Evolutionary conservation across 2,797 vertebrate genomes (phyloP), one percentile per base, ranked within the genome.

Genomic region (Neostethus bicornis): DNA sequence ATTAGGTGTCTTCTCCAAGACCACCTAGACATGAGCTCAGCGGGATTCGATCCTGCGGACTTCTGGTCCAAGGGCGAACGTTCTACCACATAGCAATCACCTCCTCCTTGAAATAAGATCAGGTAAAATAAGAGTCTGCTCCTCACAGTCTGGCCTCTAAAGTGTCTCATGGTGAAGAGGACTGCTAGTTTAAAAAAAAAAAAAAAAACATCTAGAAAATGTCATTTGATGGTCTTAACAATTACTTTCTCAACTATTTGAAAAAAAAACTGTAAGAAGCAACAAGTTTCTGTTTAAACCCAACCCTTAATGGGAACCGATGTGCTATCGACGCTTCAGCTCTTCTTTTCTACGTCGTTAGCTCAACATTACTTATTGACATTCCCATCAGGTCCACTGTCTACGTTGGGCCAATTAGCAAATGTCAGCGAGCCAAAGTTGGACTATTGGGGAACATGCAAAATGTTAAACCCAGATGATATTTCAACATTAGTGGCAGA

Each of bases 391-490:
- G 17, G 8, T 38, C 37, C 38, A 13, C 25, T 43, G 5, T 23
- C 9, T 10, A 23, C 42, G 19, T 23, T 0, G 16, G 9, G 19
- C 19, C n/a, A 35, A 17, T 35, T 35, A 35, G n/a, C 11, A 45
- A 55, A 55, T 9, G 20, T 13, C 31, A 55, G 29, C 19, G 16
- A 31, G 41, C 9, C 34, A 54, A 21, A 31, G 26, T 28, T 42
- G 53, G 44, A 44, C 21, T 24, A 23, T 17, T 9, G 4, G 7
- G 9, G 14, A 35, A 35, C 6, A n/a, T 7, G 14, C 14, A n/a
- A 31, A 35, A 35, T n/a, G 4, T 35, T 13, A 31, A 31, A 13
- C 21, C 21, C 21, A 23, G 5, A 28, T 28, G 7, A 1, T 8
- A 28, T 28, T 28, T 28, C 26, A 26, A 7, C 29, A 4, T 39